Conservation (phyloP, 2,113 vertebrate genomes). For the Rafetus swinhoei region DNA sequence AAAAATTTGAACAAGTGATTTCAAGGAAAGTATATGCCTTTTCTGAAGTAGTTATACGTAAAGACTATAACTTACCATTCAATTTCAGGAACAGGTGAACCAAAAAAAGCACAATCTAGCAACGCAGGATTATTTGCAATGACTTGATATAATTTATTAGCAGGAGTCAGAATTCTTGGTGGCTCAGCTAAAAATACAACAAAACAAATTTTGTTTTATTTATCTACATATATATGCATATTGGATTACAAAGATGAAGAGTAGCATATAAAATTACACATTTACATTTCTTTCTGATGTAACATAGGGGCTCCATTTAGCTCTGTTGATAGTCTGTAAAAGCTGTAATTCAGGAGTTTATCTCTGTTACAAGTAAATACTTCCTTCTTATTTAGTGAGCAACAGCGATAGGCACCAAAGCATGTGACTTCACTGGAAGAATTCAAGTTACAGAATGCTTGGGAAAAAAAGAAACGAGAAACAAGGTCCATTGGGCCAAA, state of each 20-base stretch:
- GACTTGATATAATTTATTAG: constrained; percentile 91
- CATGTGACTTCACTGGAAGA: not conserved
- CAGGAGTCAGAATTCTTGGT: constrained; percentile 89
- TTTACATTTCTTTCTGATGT: not conserved
- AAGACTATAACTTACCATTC: constrained; percentile 85
- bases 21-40: not conserved
- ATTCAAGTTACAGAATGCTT: constrained; percentile 23
- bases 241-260: not conserved
- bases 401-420: not conserved
- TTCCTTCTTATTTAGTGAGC: not conserved
- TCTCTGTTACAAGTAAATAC: constrained; percentile 2
- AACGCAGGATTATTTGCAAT: constrained; percentile 87
- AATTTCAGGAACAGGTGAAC: constrained; percentile 92
- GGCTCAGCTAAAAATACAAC: constrained; percentile 87
- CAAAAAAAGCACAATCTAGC: constrained; percentile 91
- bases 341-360: not conserved
- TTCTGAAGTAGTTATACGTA: not conserved
- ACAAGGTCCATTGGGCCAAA: not conserved
- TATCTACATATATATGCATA: not conserved
- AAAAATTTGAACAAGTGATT: not conserved
- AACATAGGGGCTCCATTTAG: not conserved
- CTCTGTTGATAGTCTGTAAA: not conserved
- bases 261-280: not conserved
- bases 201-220: not conserved
- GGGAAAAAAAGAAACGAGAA: not conserved